These are phyloP conservation scores for Urechis unicinctus DNA, from an alignment of 2,888 invertebrate genomes.

Conservation along the genomic window DNA sequence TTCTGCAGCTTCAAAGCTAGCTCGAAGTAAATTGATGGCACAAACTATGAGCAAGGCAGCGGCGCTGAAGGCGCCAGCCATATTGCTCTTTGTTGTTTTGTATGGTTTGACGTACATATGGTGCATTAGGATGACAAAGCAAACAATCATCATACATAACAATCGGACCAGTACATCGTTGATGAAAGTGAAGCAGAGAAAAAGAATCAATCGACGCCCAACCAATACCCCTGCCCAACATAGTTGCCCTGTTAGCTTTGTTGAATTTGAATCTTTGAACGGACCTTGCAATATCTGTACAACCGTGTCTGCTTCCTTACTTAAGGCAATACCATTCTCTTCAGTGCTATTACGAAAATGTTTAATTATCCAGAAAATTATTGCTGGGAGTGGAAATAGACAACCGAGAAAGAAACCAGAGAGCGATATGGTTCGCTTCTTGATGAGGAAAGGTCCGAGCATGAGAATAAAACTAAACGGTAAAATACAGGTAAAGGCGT, in stretches of 20 bases:
- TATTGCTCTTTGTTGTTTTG: slow-evolving; percentile 3
- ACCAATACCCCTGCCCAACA: slow-evolving; percentile 12
- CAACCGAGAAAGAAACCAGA: slow-evolving; percentile 10
- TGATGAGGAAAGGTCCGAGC: slow-evolving; percentile 9
- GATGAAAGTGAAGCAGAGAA: slow-evolving; percentile 10
- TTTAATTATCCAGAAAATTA: slow-evolving; percentile 8
- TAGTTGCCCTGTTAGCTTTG: slow-evolving; percentile 1
- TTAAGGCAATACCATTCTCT: too few relatives aligned
- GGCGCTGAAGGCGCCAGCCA: slow-evolving; percentile 10
- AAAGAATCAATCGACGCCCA: slow-evolving; percentile 8
- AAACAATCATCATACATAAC: slow-evolving; percentile 12
- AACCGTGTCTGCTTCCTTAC: too few relatives aligned
- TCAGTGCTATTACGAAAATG: background rate
- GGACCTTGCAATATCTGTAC: slow-evolving; percentile 12
- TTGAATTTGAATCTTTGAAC: too few relatives aligned
- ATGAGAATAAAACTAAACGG: slow-evolving; percentile 11
- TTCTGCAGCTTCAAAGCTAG: slow-evolving; percentile 13
- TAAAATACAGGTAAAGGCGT: slow-evolving; percentile 10
- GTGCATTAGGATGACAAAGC: slow-evolving; percentile 9
- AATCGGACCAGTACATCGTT: slow-evolving; percentile 11
- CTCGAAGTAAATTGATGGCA: slow-evolving; percentile 11
- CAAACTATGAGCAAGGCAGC: slow-evolving; percentile 11
- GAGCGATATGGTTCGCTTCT: slow-evolving; percentile 7
- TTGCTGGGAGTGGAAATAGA: slow-evolving; percentile 10
- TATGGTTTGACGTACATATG: slow-evolving; percentile 13